Evolutionary conservation across 2,888 invertebrate genomes (phyloP).

Genomic region (Thymelicus acteon): DNA sequence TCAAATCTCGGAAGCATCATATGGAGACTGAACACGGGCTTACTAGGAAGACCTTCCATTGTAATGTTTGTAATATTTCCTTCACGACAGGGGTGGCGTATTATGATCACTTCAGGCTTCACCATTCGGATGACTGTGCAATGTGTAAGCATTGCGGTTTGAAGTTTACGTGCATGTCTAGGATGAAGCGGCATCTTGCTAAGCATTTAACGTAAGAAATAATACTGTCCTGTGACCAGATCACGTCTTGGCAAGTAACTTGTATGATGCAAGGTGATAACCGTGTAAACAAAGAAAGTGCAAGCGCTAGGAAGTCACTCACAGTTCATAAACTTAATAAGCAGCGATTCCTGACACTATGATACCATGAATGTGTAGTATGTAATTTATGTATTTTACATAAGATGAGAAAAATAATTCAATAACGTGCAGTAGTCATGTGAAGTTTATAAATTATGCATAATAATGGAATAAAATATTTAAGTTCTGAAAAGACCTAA

Average conservation of each 20-base stretch:
- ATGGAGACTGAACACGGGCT: constrained; percentile 70
- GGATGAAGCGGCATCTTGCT: constrained; percentile 68
- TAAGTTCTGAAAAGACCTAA: too few relatives aligned
- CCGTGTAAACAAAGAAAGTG: too few relatives aligned
- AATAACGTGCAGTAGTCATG: too few relatives aligned
- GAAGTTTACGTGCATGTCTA: constrained; percentile 67
- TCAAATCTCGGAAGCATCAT: constrained; percentile 66
- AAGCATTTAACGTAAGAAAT: constrained; percentile 53
- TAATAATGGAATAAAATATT: too few relatives aligned
- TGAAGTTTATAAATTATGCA: too few relatives aligned
- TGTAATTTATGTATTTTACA: too few relatives aligned
- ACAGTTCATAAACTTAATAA: too few relatives aligned
- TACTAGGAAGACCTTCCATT: constrained; percentile 58
- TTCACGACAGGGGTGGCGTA: constrained; percentile 65
- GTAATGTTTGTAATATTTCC: constrained; percentile 67
- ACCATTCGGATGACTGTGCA: constrained; percentile 70
- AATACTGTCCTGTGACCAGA: background rate
- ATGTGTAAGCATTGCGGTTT: constrained; percentile 72
- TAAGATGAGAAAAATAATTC: too few relatives aligned
- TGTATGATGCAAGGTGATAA: too few relatives aligned
- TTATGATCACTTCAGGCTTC: constrained; percentile 71
- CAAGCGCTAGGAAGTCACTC: too few relatives aligned
- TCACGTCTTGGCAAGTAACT: background rate
- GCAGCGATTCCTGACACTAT: too few relatives aligned
- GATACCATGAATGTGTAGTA: too few relatives aligned